Conservation (phyloP, 2,113 vertebrate genomes). For the Noctilio leporinus region DNA sequence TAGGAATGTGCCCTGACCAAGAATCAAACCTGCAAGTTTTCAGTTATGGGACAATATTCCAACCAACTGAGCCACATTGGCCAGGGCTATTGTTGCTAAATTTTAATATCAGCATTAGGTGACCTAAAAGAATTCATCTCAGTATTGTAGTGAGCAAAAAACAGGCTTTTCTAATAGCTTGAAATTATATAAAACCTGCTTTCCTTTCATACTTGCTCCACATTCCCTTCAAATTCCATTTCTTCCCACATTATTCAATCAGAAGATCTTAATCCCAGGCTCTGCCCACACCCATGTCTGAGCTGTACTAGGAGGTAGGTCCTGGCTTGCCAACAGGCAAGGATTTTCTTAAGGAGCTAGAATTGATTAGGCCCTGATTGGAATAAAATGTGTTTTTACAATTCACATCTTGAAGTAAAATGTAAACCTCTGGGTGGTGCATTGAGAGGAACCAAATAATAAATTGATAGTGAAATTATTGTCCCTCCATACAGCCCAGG, state of each 20-base stretch:
- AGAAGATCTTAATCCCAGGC: neutral
- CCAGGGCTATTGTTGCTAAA: slow-evolving; percentile 64
- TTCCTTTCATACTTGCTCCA: neutral
- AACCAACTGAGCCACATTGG: neutral
- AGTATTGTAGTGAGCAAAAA: slow-evolving; percentile 80
- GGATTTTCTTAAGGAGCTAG: slow-evolving; percentile 22
- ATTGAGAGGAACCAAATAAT: slow-evolving; percentile 35
- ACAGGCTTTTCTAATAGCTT: neutral
- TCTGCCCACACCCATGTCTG: neutral
- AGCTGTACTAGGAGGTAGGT: neutral
- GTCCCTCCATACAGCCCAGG: neutral
- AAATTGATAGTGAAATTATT: neutral
- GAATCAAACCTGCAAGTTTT: neutral
- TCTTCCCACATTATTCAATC: neutral
- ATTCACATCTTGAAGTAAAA: slow-evolving; percentile 47
- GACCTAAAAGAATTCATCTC: slow-evolving; percentile 87
- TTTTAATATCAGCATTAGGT: slow-evolving; percentile 88
- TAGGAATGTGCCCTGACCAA: neutral
- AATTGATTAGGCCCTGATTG: neutral
- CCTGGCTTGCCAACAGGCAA: neutral
- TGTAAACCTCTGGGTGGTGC: neutral
- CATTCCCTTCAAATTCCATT: neutral
- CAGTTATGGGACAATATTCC: neutral
- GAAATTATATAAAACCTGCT: neutral
- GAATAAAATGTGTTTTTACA: neutral